Evolutionary conservation across 1,140 invertebrate genomes (phyloP).

Genomic region (Eubasilissa regina): DNA sequence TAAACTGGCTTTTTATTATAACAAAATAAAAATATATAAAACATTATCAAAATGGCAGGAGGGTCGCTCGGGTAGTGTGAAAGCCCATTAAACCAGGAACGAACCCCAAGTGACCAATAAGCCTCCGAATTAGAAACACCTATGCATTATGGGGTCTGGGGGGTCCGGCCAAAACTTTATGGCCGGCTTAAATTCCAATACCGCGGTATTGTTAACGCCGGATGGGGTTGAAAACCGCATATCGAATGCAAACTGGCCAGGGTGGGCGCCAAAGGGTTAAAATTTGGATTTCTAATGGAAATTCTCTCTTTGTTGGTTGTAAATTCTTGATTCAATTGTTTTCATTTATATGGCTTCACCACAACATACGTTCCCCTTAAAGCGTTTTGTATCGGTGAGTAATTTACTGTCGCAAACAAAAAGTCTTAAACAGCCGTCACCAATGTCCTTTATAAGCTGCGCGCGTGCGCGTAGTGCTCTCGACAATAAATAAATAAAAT

Average conservation of each 20-base stretch:
- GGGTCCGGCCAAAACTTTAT: slow-evolving; percentile 48
- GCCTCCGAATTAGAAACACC: slow-evolving; percentile 55
- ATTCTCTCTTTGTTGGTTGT: slow-evolving; percentile 8
- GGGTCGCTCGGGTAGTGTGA: background rate
- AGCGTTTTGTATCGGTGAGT: no score
- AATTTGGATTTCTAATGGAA: slow-evolving; percentile 30
- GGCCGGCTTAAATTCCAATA: slow-evolving; percentile 39
- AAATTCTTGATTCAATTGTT: slow-evolving; percentile 29
- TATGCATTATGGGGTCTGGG: slow-evolving; percentile 24
- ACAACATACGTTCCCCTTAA: no score
- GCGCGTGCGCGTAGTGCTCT: no score
- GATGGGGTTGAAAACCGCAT: slow-evolving; percentile 34
- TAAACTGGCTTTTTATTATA: no score
- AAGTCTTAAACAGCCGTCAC: no score
- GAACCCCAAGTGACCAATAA: slow-evolving; percentile 57
- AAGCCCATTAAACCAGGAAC: slow-evolving; percentile 6
- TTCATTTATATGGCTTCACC: background rate
- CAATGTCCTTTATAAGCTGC: no score
- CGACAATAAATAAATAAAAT: no score
- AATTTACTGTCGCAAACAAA: no score
- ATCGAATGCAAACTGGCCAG: slow-evolving; percentile 21
- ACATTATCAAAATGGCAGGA: slow-evolving; percentile 8
- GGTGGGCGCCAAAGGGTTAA: slow-evolving; percentile 27
- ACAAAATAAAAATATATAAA: background rate
- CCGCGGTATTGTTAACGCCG: slow-evolving; percentile 33